Conservation (phyloP, 2,113 vertebrate genomes). For the Tricholaema leucomelas region DNA sequence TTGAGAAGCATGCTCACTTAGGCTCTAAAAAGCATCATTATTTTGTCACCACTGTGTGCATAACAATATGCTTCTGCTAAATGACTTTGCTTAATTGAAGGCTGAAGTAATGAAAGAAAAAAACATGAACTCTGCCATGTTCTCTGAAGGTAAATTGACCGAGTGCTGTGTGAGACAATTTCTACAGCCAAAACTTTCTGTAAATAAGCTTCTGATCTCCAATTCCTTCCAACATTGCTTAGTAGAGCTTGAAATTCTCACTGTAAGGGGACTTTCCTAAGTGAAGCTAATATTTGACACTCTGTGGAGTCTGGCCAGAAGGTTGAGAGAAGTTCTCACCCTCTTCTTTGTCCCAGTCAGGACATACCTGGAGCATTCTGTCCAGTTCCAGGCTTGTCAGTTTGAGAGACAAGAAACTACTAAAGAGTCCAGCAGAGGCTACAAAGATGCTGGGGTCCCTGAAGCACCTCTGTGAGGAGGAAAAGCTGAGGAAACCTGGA, state of each 20-base stretch:
- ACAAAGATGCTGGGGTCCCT: too few species aligned
- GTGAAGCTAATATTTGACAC: neutral
- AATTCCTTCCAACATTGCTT: neutral
- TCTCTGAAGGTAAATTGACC: neutral
- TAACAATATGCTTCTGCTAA: neutral
- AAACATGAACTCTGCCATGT: accelerated
- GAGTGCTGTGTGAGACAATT: neutral
- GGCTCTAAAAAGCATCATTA: neutral
- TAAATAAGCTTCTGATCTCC: neutral
- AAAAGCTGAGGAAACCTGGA: too few species aligned
- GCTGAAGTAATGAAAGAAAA: neutral
- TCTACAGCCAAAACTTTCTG: neutral
- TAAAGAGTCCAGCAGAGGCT: too few species aligned
- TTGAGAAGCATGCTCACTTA: neutral
- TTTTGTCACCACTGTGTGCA: neutral
- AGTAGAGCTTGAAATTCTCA: neutral
- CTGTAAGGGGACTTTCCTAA: neutral
- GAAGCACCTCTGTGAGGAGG: too few species aligned
- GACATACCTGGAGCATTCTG: too few species aligned
- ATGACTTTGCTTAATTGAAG: neutral
- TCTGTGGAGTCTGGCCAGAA: neutral
- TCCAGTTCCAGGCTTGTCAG: too few species aligned
- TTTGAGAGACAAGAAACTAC: too few species aligned
- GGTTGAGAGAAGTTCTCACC: too few species aligned
- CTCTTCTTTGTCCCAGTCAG: too few species aligned